phyloP scores from a whole-genome alignment of 2,888 invertebrate species.

The Acanthosepion esculentum region DNA sequence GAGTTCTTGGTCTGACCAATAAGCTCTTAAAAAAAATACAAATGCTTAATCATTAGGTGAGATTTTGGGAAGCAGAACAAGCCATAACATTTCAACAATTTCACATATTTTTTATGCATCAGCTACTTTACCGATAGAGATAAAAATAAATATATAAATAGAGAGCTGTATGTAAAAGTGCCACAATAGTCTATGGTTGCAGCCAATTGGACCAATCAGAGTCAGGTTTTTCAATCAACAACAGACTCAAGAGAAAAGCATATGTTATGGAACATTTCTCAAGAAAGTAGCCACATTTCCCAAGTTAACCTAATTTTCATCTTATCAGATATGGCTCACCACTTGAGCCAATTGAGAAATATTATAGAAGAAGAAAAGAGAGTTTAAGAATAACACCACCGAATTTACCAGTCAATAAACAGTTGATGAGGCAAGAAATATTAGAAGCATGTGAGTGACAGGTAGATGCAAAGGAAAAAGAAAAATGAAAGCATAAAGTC shows the following conservation, averaged over 20 bases:
- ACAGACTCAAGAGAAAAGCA: background rate
- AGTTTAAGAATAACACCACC: background rate
- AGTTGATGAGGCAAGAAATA: background rate
- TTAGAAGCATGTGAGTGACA: background rate
- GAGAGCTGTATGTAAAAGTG: background rate
- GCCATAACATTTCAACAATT: too few species aligned
- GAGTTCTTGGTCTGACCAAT: too few species aligned
- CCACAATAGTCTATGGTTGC: background rate
- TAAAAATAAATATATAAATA: too few species aligned
- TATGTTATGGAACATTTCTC: background rate
- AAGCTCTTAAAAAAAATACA: too few species aligned
- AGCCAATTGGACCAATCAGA: background rate
- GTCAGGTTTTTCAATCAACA: background rate
- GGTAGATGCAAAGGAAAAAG: background rate
- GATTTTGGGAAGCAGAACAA: too few species aligned
- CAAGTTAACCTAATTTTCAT: background rate
- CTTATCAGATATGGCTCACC: background rate
- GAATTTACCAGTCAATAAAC: background rate
- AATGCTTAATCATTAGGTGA: too few species aligned
- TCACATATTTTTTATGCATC: too few species aligned
- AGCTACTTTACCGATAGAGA: too few species aligned
- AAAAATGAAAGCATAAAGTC: background rate
- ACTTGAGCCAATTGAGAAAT: background rate
- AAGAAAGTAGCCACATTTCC: background rate
- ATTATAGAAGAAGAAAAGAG: background rate